A percentile compares a stretch with the other conserved stretches of the same genome.
These are phyloP conservation scores for Ochlodes sylvanus DNA, from an alignment of 2,888 invertebrate genomes.

Conservation along the genomic window DNA sequence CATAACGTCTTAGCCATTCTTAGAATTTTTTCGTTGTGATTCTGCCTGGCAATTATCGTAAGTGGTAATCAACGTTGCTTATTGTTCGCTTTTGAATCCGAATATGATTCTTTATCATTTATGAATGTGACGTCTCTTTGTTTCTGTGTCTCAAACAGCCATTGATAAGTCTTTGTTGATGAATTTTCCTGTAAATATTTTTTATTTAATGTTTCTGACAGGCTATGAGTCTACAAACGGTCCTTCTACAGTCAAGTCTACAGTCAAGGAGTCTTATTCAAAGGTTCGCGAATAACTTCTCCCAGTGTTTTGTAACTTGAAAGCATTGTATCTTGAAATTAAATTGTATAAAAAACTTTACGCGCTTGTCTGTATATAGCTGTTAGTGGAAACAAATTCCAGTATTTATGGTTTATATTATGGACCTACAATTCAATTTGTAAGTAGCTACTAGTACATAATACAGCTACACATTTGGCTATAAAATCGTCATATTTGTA, in stretches of 20 bases:
- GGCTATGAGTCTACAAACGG: not conserved
- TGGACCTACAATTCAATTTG: too few relatives aligned
- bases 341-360: too few relatives aligned
- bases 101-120: conserved; percentile 28
- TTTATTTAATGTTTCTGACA: conserved; percentile 11
- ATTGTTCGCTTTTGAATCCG: conserved; percentile 33
- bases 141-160: conserved; percentile 21
- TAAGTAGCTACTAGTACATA: too few relatives aligned
- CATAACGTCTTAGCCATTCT: conserved; percentile 16
- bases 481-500: not conserved
- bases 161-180: conserved; percentile 19
- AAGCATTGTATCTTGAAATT: too few relatives aligned
- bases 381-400: too few relatives aligned
- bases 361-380: too few relatives aligned
- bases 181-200: not conserved
- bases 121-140: conserved; percentile 31
- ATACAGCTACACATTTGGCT: not conserved
- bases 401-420: too few relatives aligned
- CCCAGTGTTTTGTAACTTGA: not conserved
- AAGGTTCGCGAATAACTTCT: not conserved
- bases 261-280: not conserved
- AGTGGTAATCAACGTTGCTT: conserved; percentile 34
- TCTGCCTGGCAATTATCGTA: conserved; percentile 32
- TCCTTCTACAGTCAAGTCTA: not conserved
- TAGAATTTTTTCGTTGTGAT: conserved; percentile 19